phyloP scores from a whole-genome alignment of 2,888 invertebrate species.

The Ophion ventricosus region DNA sequence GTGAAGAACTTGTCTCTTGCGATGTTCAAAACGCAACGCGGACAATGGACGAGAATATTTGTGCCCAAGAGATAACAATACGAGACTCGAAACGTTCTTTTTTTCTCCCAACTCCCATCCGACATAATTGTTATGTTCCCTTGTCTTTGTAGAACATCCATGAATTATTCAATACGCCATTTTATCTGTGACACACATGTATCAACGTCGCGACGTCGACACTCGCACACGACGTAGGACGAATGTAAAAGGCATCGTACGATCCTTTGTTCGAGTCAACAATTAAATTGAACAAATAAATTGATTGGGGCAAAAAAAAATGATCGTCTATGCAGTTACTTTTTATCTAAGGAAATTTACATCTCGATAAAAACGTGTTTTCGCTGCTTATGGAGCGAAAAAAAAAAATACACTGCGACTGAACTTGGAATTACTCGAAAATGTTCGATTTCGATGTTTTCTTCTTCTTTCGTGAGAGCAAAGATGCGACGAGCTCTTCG shows the following conservation, averaged over 20 bases:
- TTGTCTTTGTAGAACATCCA: conserved; percentile 56
- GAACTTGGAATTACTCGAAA: neutral
- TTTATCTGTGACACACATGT: conserved; percentile 64
- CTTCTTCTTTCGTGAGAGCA: neutral
- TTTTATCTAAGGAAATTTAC: conserved; percentile 1
- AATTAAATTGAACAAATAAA: conserved; percentile 30
- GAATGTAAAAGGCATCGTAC: conserved; percentile 63
- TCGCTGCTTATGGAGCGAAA: neutral
- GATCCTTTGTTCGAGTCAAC: conserved; percentile 59
- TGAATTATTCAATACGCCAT: conserved; percentile 63
- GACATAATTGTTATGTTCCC: conserved; percentile 56
- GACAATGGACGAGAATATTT: conserved; percentile 39
- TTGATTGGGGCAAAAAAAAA: neutral
- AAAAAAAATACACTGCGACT: neutral
- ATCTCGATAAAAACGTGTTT: neutral
- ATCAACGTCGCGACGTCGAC: conserved; percentile 49
- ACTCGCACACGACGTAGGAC: conserved; percentile 57
- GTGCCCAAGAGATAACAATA: neutral
- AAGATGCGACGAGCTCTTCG: conserved; percentile 2
- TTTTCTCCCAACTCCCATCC: conserved; percentile 40
- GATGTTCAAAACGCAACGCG: conserved; percentile 16
- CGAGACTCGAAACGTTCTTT: conserved; percentile 17
- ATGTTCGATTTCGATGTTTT: neutral
- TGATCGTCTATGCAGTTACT: neutral
- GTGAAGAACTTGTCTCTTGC: neutral